Percentiles rank a stretch among this genome's conserved stretches.
Conservation (phyloP, 2,797 vertebrate species). For the Gastrophryne carolinensis region DNA sequence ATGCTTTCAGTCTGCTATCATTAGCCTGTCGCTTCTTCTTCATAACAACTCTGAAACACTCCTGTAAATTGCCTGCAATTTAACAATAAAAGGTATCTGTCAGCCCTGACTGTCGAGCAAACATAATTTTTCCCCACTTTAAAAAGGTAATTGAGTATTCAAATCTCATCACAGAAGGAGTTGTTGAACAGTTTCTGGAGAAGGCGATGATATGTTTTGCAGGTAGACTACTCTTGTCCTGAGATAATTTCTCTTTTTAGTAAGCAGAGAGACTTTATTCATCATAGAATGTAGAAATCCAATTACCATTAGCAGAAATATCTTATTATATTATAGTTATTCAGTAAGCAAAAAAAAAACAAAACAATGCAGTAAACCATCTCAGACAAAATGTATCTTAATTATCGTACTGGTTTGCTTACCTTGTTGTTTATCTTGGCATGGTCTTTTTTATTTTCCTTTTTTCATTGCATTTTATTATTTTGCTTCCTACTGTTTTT, state of each 20-base stretch:
- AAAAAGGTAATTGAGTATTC: conserved; percentile 11
- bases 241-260: background rate
- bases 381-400: too few relatives aligned
- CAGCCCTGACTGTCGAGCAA: rapidly evolving
- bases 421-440: too few relatives aligned
- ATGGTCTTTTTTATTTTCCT: too few relatives aligned
- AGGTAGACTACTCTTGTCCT: background rate
- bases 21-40: background rate
- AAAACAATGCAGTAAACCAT: too few relatives aligned
- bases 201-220: background rate
- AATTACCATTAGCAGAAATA: too few relatives aligned
- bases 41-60: conserved; percentile 24
- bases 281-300: background rate
- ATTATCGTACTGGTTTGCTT: too few relatives aligned
- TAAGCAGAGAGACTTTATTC: background rate
- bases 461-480: too few relatives aligned
- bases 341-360: too few relatives aligned
- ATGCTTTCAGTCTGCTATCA: conserved; percentile 27
- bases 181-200: background rate
- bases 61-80: background rate
- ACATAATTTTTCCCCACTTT: background rate
- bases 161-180: background rate
- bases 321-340: too few relatives aligned
- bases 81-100: background rate
- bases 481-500: too few relatives aligned